These are phyloP conservation scores for Chesias legatella DNA, from an alignment of 2,888 invertebrate species.

Conservation along the genomic window DNA sequence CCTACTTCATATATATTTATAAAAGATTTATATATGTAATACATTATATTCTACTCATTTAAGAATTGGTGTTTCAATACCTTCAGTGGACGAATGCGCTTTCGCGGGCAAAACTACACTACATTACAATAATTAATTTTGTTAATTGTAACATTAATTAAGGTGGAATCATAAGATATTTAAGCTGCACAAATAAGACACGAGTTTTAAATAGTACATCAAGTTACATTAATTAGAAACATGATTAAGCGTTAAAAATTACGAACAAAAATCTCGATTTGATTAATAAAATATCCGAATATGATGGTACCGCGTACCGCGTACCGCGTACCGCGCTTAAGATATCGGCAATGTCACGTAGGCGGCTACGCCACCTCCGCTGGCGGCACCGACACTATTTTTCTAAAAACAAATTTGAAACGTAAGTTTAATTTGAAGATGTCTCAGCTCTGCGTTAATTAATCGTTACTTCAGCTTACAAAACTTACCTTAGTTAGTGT, in stretches of 20 bases:
- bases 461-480: slow-evolving; percentile 26
- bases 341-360: background rate
- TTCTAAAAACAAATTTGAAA: slow-evolving; percentile 41
- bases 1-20: slow-evolving; percentile 7
- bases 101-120: slow-evolving; percentile 53
- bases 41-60: slow-evolving; percentile 43
- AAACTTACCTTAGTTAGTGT: slow-evolving; percentile 25
- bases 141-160: slow-evolving; percentile 5
- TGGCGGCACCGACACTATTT: slow-evolving; percentile 41
- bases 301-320: too few species aligned
- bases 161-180: slow-evolving; percentile 10
- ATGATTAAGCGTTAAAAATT: too few species aligned
- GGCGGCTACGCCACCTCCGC: slow-evolving; percentile 39
- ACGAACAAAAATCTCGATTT: too few species aligned
- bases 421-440: slow-evolving; percentile 24
- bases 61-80: slow-evolving; percentile 72
- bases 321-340: too few species aligned
- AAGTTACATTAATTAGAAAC: slow-evolving; percentile 11
- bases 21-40: too few species aligned
- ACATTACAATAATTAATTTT: slow-evolving; percentile 7
- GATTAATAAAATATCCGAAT: too few species aligned
- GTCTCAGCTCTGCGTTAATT: slow-evolving; percentile 20
- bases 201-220: slow-evolving; percentile 17
- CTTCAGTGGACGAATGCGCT: slow-evolving; percentile 75
- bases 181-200: slow-evolving; percentile 38